Base-by-base conservation (phyloP, 2,888 invertebrate genomes). In the Temnothorax ravouxi region DNA sequence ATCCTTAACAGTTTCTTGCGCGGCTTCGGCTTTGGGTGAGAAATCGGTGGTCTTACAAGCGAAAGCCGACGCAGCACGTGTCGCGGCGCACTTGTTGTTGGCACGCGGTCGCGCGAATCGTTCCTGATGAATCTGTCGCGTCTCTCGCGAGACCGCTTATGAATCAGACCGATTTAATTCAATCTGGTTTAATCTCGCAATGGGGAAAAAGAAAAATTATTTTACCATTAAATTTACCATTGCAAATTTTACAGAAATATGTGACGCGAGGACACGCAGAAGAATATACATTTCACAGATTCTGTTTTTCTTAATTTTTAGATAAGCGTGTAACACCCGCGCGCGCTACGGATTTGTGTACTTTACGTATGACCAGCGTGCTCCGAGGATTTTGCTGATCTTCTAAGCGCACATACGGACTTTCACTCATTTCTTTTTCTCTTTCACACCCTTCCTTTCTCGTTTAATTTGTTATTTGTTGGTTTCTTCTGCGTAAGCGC, bases 61-160 rank as follows among this genome's bases (percentile, higher is more conserved):
- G 93, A 79, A 71, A 71, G 47, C 44, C 47, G 90, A 93, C 92
- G 94, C 94, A 93, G 93, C 94, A 92, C 94, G 91, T 67, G 92
- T 93, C 91, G 71, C 79, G 92, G 93, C 91, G 71, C 79, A 71
- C 34, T 47, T 71, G 52, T 34, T 66, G 34, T 50, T 61, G 61
- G 61, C 62, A 44, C 76, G 62, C 61, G 75, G n/a, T 34, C 29
- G 71, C 69, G 41, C 34, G 64, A 77, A 52, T 67, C 44, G 76
- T 50, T n/a, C 13, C 21, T 21, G 54, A 56, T 29, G 34, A 29
- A 44, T 47, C 76, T 34, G 34, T 34, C 34, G 34, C 34, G 34
- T 6, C 6, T 41, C 9, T 56, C 34, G 34, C 41, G 21, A 41
- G 21, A 64, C 11, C 38, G 21, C 6, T 41, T 6, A 44, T 13